Evolutionary conservation across 2,113 vertebrate species (phyloP).

Genomic region (Urocitellus parryii): DNA sequence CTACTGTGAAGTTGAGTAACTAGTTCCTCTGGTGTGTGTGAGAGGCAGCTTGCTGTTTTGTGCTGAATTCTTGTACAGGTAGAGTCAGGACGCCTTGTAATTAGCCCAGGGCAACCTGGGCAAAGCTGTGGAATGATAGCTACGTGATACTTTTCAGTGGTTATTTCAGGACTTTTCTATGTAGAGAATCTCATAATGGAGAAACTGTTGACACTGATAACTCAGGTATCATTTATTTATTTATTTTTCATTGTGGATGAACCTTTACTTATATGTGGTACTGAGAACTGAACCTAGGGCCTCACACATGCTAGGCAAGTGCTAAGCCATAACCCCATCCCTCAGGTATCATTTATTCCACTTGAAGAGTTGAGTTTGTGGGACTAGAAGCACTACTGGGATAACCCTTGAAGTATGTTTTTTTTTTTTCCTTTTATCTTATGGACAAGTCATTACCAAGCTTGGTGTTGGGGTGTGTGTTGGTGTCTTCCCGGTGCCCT

Average conservation of each 20-base stretch:
- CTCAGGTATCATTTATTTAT: not conserved
- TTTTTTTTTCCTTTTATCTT: not conserved
- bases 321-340: no score
- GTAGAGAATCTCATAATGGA: not conserved
- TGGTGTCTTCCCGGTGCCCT: not conserved
- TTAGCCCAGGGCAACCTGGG: not conserved
- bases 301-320: no score
- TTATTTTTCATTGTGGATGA: no score
- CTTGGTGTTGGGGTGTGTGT: not conserved
- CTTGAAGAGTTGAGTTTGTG: conserved; percentile 1
- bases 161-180: not conserved
- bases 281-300: no score
- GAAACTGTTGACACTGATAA: not conserved
- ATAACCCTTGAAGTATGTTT: not conserved
- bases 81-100: not conserved
- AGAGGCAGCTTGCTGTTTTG: not conserved
- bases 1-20: not conserved
- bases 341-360: not conserved
- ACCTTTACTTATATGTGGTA: no score
- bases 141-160: not conserved
- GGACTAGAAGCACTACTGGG: not conserved
- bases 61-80: not conserved
- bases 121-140: not conserved
- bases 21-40: not conserved
- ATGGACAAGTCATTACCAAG: not conserved